Conservation (phyloP, 2,113 vertebrate genomes). For the Grantiella picta region DNA sequence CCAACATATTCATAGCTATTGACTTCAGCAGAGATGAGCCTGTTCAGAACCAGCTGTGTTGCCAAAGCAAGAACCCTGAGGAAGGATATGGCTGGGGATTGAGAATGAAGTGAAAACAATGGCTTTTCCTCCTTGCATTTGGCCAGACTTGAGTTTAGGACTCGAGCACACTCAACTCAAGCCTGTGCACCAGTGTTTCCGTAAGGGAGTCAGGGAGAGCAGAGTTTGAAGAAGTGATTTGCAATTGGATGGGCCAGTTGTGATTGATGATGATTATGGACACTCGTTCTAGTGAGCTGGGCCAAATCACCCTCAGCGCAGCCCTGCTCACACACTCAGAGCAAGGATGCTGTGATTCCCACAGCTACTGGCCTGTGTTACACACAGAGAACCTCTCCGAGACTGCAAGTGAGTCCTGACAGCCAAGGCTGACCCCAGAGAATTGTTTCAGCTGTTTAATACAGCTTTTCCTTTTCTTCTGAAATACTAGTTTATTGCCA, state of each 20-base stretch:
- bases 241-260: neutral
- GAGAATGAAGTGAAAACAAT: neutral
- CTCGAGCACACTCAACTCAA: neutral
- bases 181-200: neutral
- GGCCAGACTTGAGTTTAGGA: neutral
- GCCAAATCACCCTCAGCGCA: neutral
- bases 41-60: neutral
- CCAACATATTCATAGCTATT: neutral
- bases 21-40: neutral
- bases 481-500: neutral
- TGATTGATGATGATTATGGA: neutral
- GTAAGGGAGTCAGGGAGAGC: neutral
- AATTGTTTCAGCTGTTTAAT: neutral
- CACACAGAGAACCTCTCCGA: neutral
- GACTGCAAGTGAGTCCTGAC: neutral
- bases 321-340: neutral
- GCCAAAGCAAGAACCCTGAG: neutral
- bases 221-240: neutral
- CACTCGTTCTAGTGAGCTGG: neutral
- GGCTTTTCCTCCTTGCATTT: neutral
- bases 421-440: neutral
- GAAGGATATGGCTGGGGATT: neutral
- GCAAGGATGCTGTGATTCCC: neutral
- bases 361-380: neutral
- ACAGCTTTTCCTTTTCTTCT: neutral